These are phyloP conservation scores for Pithys albifrons DNA, from an alignment of 2,113 vertebrate species.

Conservation along the genomic window DNA sequence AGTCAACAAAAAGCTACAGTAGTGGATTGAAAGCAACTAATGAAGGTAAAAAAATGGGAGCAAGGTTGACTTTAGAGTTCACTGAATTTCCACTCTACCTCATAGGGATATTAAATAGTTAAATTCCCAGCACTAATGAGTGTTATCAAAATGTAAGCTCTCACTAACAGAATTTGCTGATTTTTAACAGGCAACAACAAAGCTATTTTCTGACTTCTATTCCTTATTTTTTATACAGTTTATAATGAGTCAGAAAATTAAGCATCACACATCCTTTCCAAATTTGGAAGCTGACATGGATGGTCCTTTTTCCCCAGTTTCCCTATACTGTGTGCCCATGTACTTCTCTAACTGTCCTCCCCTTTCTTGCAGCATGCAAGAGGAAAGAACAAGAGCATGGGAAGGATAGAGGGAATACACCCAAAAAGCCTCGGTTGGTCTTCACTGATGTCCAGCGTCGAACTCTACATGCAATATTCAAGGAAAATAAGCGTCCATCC, in stretches of 20 bases:
- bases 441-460: conserved; percentile 98
- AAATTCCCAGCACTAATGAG: not conserved
- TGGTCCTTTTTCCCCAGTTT: not conserved
- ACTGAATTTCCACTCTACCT: not conserved
- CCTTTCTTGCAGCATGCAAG: conserved; percentile 89
- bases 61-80: not conserved
- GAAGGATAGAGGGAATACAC: conserved; percentile 87
- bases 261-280: not conserved
- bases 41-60: not conserved
- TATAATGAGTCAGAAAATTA: not conserved
- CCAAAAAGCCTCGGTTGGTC: conserved; percentile 96
- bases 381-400: conserved; percentile 97
- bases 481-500: conserved; percentile 99
- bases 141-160: not conserved
- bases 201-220: not conserved
- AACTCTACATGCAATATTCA: conserved; percentile 99
- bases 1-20: not conserved
- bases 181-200: not conserved
- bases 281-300: not conserved
- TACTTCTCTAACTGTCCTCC: conserved; percentile 1
- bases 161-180: not conserved
- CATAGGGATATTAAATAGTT: not conserved
- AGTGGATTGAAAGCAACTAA: not conserved
- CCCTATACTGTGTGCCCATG: accelerated
- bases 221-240: not conserved